These are phyloP conservation scores for Cervus canadensis DNA, from an alignment of 2,113 vertebrate genomes.

Conservation along the genomic window DNA sequence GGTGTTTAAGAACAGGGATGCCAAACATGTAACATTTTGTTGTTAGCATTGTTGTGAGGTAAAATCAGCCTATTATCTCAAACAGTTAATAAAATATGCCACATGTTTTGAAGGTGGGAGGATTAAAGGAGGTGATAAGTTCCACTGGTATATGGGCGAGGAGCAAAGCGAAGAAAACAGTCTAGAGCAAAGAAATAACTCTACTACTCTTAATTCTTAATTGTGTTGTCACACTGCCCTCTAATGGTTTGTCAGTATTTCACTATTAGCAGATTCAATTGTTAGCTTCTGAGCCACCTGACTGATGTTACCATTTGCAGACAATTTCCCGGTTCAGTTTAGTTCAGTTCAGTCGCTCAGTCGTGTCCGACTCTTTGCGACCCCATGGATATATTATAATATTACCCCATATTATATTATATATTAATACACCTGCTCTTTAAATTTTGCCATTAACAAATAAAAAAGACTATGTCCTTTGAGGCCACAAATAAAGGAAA, in stretches of 20 bases:
- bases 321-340: not conserved
- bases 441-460: not conserved
- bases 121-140: not conserved
- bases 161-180: not conserved
- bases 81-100: not conserved
- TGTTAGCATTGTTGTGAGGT: not conserved
- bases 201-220: not conserved
- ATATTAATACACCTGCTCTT: not conserved
- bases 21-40: not conserved
- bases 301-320: not conserved
- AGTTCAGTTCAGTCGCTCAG: not conserved
- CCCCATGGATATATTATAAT: not conserved
- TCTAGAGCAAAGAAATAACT: not conserved
- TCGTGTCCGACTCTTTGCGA: accelerated
- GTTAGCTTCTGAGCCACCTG: not conserved
- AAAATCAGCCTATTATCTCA: not conserved
- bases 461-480: not conserved
- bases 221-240: constrained; percentile 38
- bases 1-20: not conserved
- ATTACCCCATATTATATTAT: not conserved
- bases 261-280: not conserved
- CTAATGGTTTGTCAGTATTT: not conserved
- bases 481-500: not conserved
- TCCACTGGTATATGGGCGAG: not conserved
- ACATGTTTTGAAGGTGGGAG: not conserved